phyloP scores from a whole-genome alignment of 2,888 invertebrate species.

The Stegana nigrithorax region DNA sequence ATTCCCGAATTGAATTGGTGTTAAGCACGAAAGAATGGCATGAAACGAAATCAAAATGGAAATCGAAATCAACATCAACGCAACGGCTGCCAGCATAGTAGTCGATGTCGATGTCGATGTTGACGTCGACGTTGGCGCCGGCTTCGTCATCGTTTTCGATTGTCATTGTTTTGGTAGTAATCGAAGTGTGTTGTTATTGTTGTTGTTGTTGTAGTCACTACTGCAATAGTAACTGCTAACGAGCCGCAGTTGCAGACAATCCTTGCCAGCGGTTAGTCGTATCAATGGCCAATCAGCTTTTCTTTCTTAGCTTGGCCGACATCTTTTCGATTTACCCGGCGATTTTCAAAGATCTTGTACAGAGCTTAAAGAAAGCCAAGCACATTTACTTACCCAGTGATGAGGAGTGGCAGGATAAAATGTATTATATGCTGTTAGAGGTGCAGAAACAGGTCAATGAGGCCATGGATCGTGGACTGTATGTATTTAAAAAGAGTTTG shows the following conservation, averaged over 20 bases:
- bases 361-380: constrained; percentile 66
- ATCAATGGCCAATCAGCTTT: constrained; percentile 66
- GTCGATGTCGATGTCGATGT: constrained; percentile 8
- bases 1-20: constrained; percentile 58
- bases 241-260: constrained; percentile 27
- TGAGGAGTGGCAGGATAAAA: constrained; percentile 71
- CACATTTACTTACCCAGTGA: constrained; percentile 71
- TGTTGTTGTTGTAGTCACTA: constrained; percentile 22
- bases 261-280: constrained; percentile 32
- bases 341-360: constrained; percentile 74
- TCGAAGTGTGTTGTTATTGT: constrained; percentile 55
- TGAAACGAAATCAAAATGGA: constrained; percentile 28
- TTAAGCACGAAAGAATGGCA: constrained; percentile 58
- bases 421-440: constrained; percentile 72
- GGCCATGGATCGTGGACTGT: constrained; percentile 57
- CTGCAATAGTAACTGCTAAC: constrained; percentile 15
- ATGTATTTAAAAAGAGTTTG: constrained; percentile 34
- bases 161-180: too few relatives aligned
- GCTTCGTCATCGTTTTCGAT: too few relatives aligned
- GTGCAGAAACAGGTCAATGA: constrained; percentile 70
- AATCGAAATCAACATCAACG: constrained; percentile 31
- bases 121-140: too few relatives aligned
- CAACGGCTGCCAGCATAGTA: not conserved
- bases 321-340: constrained; percentile 77
- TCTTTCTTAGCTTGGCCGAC: constrained; percentile 68